Percentiles rank a stretch among this genome's conserved stretches.
phyloP scores from a whole-genome alignment of 2,113 vertebrate genomes.

The Rhynchomys soricoides region DNA sequence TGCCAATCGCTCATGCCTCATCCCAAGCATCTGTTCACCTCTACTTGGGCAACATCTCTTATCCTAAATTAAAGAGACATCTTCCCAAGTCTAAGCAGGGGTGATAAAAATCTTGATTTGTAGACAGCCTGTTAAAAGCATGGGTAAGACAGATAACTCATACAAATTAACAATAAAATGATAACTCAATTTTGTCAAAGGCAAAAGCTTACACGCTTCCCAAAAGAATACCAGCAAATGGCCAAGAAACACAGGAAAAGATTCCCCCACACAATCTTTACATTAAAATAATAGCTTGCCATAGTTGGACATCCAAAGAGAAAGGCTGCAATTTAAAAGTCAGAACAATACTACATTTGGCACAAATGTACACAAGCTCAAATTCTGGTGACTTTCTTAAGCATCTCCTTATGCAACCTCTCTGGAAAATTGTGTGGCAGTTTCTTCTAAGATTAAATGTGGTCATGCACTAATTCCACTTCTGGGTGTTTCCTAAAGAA shows the following conservation, averaged over 20 bases:
- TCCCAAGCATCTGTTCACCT: neutral
- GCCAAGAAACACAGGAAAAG: neutral
- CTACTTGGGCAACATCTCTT: neutral
- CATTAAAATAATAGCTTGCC: neutral
- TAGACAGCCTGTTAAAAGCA: neutral
- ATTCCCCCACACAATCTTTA: neutral
- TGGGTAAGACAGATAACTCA: neutral
- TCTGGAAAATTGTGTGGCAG: neutral
- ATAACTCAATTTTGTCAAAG: neutral
- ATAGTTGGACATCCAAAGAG: neutral
- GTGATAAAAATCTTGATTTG: neutral
- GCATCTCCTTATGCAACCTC: neutral
- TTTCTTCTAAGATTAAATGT: neutral
- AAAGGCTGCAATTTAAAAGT: neutral
- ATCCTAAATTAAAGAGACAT: too few relatives aligned
- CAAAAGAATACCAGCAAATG: neutral
- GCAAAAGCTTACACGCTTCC: neutral
- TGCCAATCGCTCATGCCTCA: neutral
- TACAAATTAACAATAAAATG: neutral
- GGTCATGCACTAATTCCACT: neutral
- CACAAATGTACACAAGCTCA: neutral
- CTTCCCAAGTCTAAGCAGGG: neutral
- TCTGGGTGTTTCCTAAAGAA: neutral
- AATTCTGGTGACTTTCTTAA: neutral
- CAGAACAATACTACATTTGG: neutral